Base-by-base conservation (phyloP, 2,888 invertebrate species). In the Nemotelus nigrinus region DNA sequence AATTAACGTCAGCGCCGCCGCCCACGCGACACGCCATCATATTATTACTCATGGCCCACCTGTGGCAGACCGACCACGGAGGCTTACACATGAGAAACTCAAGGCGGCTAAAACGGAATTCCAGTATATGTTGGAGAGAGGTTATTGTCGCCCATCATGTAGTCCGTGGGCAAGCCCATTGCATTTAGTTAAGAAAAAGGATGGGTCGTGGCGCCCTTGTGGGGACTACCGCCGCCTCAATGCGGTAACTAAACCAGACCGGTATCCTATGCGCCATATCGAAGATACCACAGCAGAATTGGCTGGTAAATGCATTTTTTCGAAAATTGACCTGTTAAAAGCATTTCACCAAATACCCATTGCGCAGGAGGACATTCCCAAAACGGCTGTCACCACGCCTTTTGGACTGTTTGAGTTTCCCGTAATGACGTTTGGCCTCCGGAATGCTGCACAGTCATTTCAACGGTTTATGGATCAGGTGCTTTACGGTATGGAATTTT, bases 91-190 rank as follows among this genome's bases (percentile, higher is more conserved):
- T 0, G 70, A 70, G 3, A 67, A 67, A 25, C 39, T 67, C 8
- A 67, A 67, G 10, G 41, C 41, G 3, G 67, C 45, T 2, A n/a
- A n/a, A n/a, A n/a, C n/a, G n/a, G n/a, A n/a, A n/a, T n/a, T n/a
- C n/a, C n/a, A n/a, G n/a, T n/a, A n/a, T n/a, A n/a, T n/a, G n/a
- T n/a, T n/a, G n/a, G n/a, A n/a, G n/a, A n/a, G n/a, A n/a, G n/a
- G n/a, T n/a, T n/a, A n/a, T n/a, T n/a, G n/a, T n/a, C n/a, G n/a
- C n/a, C n/a, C n/a, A n/a, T n/a, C n/a, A n/a, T 82, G 82, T 3
- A 85, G 85, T 53, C 80, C 82, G 0, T 87, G 85, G 86, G 82
- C 86, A 0, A 84, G n/a, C n/a, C n/a, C n/a, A n/a, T n/a, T n/a
- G n/a, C n/a, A n/a, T n/a, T n/a, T n/a, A n/a, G n/a, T n/a, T n/a